Conservation (phyloP, 2,888 invertebrate genomes). For the Shargacucullia verbasci region DNA sequence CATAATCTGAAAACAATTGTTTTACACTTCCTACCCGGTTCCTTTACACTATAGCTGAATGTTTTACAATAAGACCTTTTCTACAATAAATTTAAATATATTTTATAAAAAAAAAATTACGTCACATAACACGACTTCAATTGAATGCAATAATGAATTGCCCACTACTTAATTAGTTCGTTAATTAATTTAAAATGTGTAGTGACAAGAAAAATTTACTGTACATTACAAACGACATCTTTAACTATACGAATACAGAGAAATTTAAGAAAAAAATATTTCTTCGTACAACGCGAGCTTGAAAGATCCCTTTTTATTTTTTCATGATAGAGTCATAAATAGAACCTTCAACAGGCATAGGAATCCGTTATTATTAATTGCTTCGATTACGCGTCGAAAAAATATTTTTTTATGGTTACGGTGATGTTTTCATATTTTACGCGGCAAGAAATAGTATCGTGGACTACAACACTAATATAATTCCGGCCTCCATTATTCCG, state of each 20-base stretch:
- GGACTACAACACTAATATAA: not conserved
- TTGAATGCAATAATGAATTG: slow-evolving; percentile 20
- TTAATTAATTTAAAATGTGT: slow-evolving; percentile 19
- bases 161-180: slow-evolving; percentile 12
- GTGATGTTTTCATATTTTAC: too few relatives aligned
- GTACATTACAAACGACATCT: slow-evolving; percentile 9
- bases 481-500: not conserved
- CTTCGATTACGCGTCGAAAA: too few relatives aligned
- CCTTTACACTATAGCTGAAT: too few relatives aligned
- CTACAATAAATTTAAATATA: not conserved
- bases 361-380: too few relatives aligned
- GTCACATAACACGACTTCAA: slow-evolving; percentile 13
- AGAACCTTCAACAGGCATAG: too few relatives aligned
- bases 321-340: too few relatives aligned
- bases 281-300: not conserved
- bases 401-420: too few relatives aligned
- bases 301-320: too few relatives aligned
- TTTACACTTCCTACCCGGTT: too few relatives aligned
- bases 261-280: not conserved
- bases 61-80: not conserved
- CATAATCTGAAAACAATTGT: too few relatives aligned
- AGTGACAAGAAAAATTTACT: not conserved
- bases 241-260: not conserved
- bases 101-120: slow-evolving; percentile 3
- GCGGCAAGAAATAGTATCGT: too few relatives aligned